Percentiles rank a stretch among this genome's conserved stretches.
Conservation (phyloP, 2,797 vertebrate species). For the Manis crassicaudata region DNA sequence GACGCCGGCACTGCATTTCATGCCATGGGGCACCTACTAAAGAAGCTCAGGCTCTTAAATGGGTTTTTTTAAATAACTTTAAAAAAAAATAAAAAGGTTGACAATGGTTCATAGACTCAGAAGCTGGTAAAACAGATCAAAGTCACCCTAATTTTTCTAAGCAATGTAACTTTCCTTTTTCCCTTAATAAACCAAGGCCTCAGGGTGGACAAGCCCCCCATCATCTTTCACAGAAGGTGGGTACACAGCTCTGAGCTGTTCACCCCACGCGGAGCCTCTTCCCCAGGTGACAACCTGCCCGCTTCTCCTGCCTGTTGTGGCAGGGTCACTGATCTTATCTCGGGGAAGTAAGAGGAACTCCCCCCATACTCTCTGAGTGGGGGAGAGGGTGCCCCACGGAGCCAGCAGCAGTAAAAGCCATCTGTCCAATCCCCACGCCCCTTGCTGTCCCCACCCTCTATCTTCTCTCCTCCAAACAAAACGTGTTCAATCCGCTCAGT, state of each 20-base stretch:
- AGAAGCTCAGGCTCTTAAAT: background rate
- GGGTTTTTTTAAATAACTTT: background rate
- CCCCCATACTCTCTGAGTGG: background rate
- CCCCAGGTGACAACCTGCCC: background rate
- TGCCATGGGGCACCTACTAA: background rate
- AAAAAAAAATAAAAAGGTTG: background rate
- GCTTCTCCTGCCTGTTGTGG: background rate
- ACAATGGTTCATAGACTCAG: background rate
- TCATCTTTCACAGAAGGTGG: background rate
- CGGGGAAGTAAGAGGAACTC: background rate
- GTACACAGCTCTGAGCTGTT: background rate
- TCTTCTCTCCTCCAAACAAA: constrained; percentile 26
- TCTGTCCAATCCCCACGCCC: background rate
- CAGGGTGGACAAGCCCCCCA: background rate
- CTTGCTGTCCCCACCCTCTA: background rate
- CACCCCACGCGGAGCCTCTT: background rate
- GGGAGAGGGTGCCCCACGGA: background rate
- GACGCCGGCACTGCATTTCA: background rate
- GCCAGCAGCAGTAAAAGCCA: background rate
- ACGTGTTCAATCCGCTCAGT: background rate
- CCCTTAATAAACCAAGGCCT: background rate
- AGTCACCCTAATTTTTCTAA: background rate
- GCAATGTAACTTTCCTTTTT: background rate
- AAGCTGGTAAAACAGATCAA: background rate
- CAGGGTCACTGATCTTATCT: background rate